Evolutionary conservation across 2,888 invertebrate species (phyloP), one percentile per base, ranked within the genome.

Genomic region (Epicampocera succincta): DNA sequence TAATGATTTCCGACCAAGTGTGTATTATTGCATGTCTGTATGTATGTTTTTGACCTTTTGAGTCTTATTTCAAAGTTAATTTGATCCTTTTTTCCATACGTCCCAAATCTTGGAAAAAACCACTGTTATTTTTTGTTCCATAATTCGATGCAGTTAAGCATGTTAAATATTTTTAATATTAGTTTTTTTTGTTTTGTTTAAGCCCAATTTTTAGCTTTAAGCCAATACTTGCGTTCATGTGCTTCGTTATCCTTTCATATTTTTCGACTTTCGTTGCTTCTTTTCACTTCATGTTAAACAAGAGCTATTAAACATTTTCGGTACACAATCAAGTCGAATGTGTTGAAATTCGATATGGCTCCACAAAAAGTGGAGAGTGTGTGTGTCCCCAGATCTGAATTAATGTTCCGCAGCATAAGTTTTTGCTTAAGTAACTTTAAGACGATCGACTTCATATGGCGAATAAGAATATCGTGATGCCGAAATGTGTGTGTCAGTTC

Each of bases 1-100:
- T 79, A 82, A 78, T 74, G 82, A 75, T 82, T 82, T 82, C 82
- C 82, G 82, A 82, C 82, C 78, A 82, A 82, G 78, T 77, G 40
- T 52, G 61, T n/a, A n/a, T n/a, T n/a, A n/a, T n/a, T n/a, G n/a
- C n/a, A n/a, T n/a, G n/a, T n/a, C n/a, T n/a, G n/a, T n/a, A n/a
- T 65, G 74, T 82, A 48, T 60, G 63, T 71, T 78, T 82, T 78
- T 78, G 82, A 82, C 82, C 82, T 82, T 68, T 82, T 82, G 82
- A 74, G 82, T 82, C 82, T 82, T 71, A 61, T 82, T 78, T 82
- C 82, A 82, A 46, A 38, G 78, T 74, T 78, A 82, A 82, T 82
- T 82, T 82, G 82, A 82, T 82, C 74, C 82, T 82, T 82, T 82
- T 66, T 65, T 48, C 50, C 5, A 5, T 33, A 17, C 38, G 50